Conservation (phyloP, 2,888 invertebrate species). For the Noctua fimbriata region DNA sequence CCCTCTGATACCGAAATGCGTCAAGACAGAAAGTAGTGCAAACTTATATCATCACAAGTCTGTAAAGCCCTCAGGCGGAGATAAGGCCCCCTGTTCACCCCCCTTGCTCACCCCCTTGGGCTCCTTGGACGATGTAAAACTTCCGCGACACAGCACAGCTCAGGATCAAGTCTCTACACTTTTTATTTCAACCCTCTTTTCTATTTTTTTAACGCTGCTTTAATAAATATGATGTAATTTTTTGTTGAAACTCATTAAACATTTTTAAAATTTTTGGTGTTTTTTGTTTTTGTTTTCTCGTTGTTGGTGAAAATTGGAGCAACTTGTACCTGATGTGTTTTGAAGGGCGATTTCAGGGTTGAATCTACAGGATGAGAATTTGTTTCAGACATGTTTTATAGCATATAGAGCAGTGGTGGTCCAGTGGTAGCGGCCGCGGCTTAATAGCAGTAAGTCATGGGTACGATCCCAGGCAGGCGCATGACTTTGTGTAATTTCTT, state of each 20-base stretch:
- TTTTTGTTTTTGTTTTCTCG: neutral
- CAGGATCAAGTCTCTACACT: constrained; percentile 27
- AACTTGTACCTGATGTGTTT: neutral
- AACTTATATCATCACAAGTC: constrained; percentile 46
- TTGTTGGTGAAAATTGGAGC: neutral
- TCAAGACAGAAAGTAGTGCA: constrained; percentile 36
- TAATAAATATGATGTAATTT: constrained; percentile 16
- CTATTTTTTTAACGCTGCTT: neutral
- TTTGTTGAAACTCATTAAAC: neutral
- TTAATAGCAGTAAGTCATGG: too few relatives aligned
- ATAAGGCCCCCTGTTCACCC: constrained; percentile 35
- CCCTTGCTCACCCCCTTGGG: neutral
- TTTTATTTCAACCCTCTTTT: constrained; percentile 11
- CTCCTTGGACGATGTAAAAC: constrained; percentile 43
- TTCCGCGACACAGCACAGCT: constrained; percentile 41
- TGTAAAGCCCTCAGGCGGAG: constrained; percentile 51
- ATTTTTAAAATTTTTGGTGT: neutral
- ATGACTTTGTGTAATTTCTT: too few relatives aligned
- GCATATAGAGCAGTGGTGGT: too few relatives aligned
- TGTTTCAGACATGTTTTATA: too few relatives aligned
- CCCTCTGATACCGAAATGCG: constrained; percentile 12
- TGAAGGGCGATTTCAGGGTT: neutral
- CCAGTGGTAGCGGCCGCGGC: too few relatives aligned
- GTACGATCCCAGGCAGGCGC: too few relatives aligned
- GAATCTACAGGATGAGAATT: neutral